Percentiles rank a stretch among this genome's conserved stretches.
Evolutionary conservation across 1,140 invertebrate species (phyloP).

Genomic region (Vanessa tameamea): DNA sequence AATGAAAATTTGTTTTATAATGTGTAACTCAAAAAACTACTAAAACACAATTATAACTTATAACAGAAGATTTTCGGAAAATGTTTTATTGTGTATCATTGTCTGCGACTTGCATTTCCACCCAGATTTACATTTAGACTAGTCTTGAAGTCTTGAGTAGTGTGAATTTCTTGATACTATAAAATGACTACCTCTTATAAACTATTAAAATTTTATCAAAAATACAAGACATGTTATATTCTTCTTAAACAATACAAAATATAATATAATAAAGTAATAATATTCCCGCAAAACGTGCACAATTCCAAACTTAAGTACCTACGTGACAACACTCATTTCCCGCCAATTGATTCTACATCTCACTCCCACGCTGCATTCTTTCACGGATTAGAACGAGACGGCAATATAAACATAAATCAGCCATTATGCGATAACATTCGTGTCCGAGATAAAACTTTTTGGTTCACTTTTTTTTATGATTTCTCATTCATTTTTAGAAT

Average conservation of each 20-base stretch:
- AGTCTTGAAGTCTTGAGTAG: no score
- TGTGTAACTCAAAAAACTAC: no score
- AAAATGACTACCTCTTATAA: no score
- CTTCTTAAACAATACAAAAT: conserved; percentile 4
- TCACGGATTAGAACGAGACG: conserved; percentile 17
- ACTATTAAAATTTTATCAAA: neutral
- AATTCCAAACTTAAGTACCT: conserved; percentile 14
- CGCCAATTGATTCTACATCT: conserved; percentile 30
- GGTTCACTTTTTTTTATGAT: neutral
- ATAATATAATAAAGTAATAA: no score
- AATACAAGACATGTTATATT: neutral
- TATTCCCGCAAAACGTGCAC: conserved; percentile 24
- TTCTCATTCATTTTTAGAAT: no score
- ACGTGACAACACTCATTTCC: conserved; percentile 30
- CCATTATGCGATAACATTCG: conserved; percentile 37
- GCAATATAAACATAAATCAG: conserved; percentile 44
- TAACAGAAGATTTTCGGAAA: no score
- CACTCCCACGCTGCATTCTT: neutral
- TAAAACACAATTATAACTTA: no score
- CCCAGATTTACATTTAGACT: no score
- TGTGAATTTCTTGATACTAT: no score
- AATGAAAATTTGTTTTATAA: no score
- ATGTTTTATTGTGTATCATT: no score
- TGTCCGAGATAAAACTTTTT: conserved; percentile 13
- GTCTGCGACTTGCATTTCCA: no score